Evolutionary conservation across 2,888 invertebrate species (phyloP).

Genomic region (Didymodactylos carnosus): DNA sequence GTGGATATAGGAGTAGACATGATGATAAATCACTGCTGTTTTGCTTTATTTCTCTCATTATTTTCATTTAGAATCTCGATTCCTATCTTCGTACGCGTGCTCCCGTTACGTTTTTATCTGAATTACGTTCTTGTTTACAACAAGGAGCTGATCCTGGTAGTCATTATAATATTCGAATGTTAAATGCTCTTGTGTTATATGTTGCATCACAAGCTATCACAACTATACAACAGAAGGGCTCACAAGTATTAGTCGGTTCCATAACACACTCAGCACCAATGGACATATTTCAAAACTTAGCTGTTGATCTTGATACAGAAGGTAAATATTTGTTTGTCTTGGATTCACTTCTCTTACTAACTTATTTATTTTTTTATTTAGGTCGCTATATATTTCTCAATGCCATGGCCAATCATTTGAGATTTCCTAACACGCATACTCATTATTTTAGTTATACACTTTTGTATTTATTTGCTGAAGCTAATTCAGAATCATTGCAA

Average conservation of each 20-base stretch:
- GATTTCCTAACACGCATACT: slow-evolving; percentile 97
- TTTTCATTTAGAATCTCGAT: slow-evolving; percentile 82
- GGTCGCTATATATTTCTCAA: no score
- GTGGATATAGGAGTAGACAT: not conserved
- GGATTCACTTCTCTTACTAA: not conserved
- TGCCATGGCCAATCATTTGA: slow-evolving; percentile 89
- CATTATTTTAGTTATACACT: slow-evolving; percentile 97
- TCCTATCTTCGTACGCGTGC: slow-evolving; percentile 79
- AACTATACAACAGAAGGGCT: slow-evolving; percentile 67
- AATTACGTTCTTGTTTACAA: slow-evolving; percentile 56
- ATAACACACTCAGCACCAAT: slow-evolving; percentile 94
- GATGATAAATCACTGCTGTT: no score
- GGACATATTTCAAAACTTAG: slow-evolving; percentile 98
- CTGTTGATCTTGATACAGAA: slow-evolving; percentile 89
- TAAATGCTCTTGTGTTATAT: slow-evolving; percentile 90
- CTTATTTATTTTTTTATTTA: slow-evolving; percentile 35
- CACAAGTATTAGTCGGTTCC: slow-evolving; percentile 83
- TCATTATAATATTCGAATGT: slow-evolving; percentile 36
- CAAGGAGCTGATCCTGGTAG: slow-evolving; percentile 27
- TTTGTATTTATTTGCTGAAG: slow-evolving; percentile 85
- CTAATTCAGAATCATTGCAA: slow-evolving; percentile 86
- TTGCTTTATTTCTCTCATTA: no score
- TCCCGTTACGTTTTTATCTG: slow-evolving; percentile 82
- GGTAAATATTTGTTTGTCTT: slow-evolving; percentile 38
- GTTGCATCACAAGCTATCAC: slow-evolving; percentile 90